Percentiles rank a stretch among this genome's conserved stretches.
phyloP scores from a whole-genome alignment of 2,113 vertebrate genomes.

The Odontesthes bonariensis region DNA sequence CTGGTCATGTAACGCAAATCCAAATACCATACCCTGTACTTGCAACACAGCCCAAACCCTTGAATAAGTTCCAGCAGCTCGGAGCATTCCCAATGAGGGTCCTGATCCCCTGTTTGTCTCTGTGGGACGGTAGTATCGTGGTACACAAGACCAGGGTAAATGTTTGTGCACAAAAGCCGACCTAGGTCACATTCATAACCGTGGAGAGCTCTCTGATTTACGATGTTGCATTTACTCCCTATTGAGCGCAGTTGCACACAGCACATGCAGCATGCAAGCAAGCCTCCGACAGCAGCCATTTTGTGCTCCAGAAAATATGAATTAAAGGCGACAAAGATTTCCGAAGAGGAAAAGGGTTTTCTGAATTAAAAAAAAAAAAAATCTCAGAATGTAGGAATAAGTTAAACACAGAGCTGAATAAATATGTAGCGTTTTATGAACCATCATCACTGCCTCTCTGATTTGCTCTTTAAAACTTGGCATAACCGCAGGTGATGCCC shows the following conservation, averaged over 20 bases:
- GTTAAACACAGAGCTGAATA: not conserved
- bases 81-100: conserved; percentile 51
- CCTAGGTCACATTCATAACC: conserved; percentile 49
- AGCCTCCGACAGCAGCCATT: conserved; percentile 55
- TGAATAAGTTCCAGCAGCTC: conserved; percentile 69
- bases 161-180: conserved; percentile 72
- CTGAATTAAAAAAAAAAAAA: not conserved
- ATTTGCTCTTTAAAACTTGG: conserved; percentile 30
- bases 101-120: conserved; percentile 56
- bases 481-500: conserved; percentile 21
- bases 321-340: conserved; percentile 21
- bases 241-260: conserved; percentile 75
- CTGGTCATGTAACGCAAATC: conserved; percentile 45
- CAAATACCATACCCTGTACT: conserved; percentile 44
- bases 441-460: conserved; percentile 19
- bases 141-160: conserved; percentile 72
- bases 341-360: conserved; percentile 5
- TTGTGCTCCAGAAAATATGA: conserved; percentile 41
- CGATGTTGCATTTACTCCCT: conserved; percentile 72
- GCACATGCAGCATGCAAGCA: conserved; percentile 65
- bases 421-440: conserved; percentile 6
- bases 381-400: conserved; percentile 23
- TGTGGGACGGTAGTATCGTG: conserved; percentile 50
- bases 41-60: conserved; percentile 62
- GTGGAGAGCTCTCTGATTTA: conserved; percentile 76